Conservation (phyloP, 2,797 vertebrate species). For the Sebastes taczanowskii region DNA sequence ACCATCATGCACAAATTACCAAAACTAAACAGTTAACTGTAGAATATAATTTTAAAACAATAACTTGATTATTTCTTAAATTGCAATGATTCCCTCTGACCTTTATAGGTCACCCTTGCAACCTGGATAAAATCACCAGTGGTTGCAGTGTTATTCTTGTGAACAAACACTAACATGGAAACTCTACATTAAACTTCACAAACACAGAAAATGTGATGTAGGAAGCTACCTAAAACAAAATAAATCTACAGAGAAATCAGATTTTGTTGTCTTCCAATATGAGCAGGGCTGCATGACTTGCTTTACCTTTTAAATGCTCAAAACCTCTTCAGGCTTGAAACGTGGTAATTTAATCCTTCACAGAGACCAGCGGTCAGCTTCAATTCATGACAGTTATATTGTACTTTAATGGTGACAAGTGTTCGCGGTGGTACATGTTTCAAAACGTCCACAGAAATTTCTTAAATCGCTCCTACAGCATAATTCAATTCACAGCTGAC, state of each 20-base stretch:
- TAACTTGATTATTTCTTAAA: background rate
- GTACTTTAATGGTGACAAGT: background rate
- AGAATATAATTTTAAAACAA: background rate
- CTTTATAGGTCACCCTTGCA: background rate
- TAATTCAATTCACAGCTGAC: background rate
- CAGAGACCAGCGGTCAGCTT: background rate
- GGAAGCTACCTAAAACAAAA: background rate
- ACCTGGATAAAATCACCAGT: background rate
- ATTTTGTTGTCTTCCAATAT: background rate
- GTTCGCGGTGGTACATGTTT: background rate
- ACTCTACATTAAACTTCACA: background rate
- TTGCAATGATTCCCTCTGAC: background rate
- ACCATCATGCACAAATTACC: background rate
- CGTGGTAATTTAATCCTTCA: background rate
- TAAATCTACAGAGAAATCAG: background rate
- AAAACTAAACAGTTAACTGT: background rate
- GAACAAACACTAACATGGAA: background rate
- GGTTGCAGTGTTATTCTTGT: background rate
- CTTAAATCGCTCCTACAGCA: background rate
- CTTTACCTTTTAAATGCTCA: background rate
- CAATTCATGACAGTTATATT: background rate
- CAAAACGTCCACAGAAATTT: background rate
- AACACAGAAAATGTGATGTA: background rate
- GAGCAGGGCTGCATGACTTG: background rate
- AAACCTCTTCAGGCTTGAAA: background rate